Conservation (phyloP, 1,140 invertebrate species). For the Zaprionus taronus region DNA sequence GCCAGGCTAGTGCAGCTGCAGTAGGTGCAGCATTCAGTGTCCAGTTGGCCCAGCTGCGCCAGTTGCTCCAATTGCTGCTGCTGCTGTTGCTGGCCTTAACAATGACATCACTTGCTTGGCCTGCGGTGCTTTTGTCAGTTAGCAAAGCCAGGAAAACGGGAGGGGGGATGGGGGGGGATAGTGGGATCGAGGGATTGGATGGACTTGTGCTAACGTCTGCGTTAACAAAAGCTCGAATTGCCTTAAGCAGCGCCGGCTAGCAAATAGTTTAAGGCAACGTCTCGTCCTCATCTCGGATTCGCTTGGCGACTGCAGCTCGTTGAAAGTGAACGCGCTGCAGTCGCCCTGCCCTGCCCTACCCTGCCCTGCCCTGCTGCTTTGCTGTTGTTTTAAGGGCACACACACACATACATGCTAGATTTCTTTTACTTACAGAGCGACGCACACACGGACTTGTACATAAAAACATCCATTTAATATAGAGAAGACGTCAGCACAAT, state of each 20-base stretch:
- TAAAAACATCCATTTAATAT: slow-evolving; percentile 44
- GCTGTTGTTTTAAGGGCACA: slow-evolving; percentile 41
- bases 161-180: neutral
- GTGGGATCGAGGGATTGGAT: neutral
- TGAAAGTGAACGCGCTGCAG: slow-evolving; percentile 29
- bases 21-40: slow-evolving; percentile 24
- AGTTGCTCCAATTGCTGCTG: neutral
- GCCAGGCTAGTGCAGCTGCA: neutral
- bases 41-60: slow-evolving; percentile 8
- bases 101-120: slow-evolving; percentile 50
- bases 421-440: slow-evolving; percentile 14
- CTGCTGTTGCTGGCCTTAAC: slow-evolving; percentile 35
- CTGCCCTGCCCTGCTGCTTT: neutral
- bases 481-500: slow-evolving; percentile 48
- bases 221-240: slow-evolving; percentile 52
- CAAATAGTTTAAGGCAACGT: slow-evolving; percentile 42
- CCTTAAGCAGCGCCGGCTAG: slow-evolving; percentile 42
- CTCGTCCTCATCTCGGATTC: slow-evolving; percentile 23
- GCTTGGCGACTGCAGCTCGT: slow-evolving; percentile 36
- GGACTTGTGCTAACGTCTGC: slow-evolving; percentile 28
- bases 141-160: neutral
- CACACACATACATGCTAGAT: slow-evolving; percentile 22
- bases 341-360: neutral
- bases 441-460: neutral
- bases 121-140: slow-evolving; percentile 21